Base-by-base conservation (phyloP, 1,140 invertebrate species). In the Tetraneura akinire region DNA sequence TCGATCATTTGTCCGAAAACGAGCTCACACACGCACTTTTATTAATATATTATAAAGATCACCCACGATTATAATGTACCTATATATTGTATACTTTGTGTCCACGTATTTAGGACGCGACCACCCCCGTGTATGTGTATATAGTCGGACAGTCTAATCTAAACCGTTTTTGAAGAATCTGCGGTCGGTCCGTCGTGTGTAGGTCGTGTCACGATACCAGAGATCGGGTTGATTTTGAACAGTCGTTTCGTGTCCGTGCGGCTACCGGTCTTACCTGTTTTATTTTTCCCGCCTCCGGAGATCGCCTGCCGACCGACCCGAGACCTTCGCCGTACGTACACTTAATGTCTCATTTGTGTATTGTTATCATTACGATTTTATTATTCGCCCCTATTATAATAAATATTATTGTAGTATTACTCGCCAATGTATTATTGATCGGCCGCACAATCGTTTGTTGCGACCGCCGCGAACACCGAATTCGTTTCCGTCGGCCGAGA, bases 221-320 rank as follows among this genome's bases (percentile, higher is more conserved):
- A n/a, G 74, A 78, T 78, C 74, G 74, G 74, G 74, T 78, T 78
- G 74, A 78, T 78, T 78, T 57, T 18, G 55, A 37, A 21, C 74
- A 32, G 32, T 10, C 32, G 74, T 42, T 55, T 78, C 32, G 32
- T 37, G 32, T 37, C 10, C 55, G 70, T n/a, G 32, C 8, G 49
- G 53, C 73, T 76, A 76, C 73, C n/a, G 73, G 73, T 76, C 51
- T 76, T 62, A 29, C 32, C 16, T 45, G 9, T n/a, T n/a, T n/a
- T n/a, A n/a, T n/a, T n/a, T n/a, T n/a, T n/a, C 26, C 29, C 10
- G 11, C n/a, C 3, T n/a, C 13, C n/a, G n/a, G n/a, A n/a, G n/a
- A n/a, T n/a, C n/a, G 3, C n/a, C 11, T 16, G 42, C 45, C 21
- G 29, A 11, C 6, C 62, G 62, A n/a, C 37, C 29, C 14, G 57